Base-by-base conservation (phyloP, 2,888 invertebrate species). In the Polydrusus pterygomalis region DNA sequence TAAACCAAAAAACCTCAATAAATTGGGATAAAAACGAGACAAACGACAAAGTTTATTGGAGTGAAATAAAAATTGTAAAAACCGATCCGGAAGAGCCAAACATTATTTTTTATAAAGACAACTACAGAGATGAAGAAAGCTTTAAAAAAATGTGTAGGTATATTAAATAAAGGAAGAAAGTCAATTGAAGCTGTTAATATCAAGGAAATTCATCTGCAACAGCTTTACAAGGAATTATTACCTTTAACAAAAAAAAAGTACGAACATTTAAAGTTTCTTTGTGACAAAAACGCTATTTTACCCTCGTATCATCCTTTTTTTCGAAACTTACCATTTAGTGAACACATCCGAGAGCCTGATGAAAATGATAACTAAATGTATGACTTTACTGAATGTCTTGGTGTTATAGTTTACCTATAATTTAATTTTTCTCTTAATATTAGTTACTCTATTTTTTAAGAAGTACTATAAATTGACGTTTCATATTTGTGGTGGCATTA, bases 11-110 rank as follows among this genome's bases (percentile, higher is more conserved):
- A 34, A 72, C 64, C 9, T 15, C 69, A 7, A 10, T 76, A 0
- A 76, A 76, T 45, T 72, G 72, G 71, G 65, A 77, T 8, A 74
- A 74, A 56, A 30, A 77, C 56, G 71, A 74, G 18, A 20, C 17
- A 30, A 77, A 74, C 38, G 68, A 74, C 6, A 75, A 70, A 60
- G 54, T 72, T 38, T 13, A 15, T 30, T 70, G 74, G 51, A 45
- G 17, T 10, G 17, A 72, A 62, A 54, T 70, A 18, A 69, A 63
- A 58, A 69, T 70, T n/a, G 25, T 78, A n/a, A 18, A 65, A 65
- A 69, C 73, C 17, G 34, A 68, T 11, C 60, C 49, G 18, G 63
- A 38, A 20, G 6, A 63, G 18, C 63, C 63, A 34, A 34, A 63
- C 18, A 40, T 45, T 45, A 63, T 63, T 45, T 63, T 18, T 40